Evolutionary conservation across 2,888 invertebrate genomes (phyloP).

Genomic region (Mimachlamys varia): DNA sequence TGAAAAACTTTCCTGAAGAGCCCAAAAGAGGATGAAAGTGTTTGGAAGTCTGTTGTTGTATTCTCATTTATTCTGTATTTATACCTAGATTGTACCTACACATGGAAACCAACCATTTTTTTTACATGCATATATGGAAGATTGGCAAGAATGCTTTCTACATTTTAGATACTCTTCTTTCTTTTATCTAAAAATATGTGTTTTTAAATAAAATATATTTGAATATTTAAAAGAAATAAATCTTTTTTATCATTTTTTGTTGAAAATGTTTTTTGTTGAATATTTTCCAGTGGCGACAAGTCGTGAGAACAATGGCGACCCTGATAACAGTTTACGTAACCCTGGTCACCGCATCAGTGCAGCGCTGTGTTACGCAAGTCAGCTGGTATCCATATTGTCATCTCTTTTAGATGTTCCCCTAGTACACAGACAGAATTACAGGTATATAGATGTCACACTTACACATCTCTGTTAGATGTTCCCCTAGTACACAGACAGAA

Average conservation of each 20-base stretch:
- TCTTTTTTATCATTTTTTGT: neutral
- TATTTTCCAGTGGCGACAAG: conserved; percentile 59
- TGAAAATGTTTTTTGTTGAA: neutral
- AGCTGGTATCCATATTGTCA: conserved; percentile 91
- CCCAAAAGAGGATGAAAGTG: no score
- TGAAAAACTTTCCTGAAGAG: no score
- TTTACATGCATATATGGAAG: no score
- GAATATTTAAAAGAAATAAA: neutral
- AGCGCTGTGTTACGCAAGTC: conserved; percentile 93
- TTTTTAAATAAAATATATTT: neutral
- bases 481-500: conserved; percentile 87
- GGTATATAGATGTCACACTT: conserved; percentile 42
- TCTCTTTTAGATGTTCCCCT: conserved; percentile 92
- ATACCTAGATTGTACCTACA: no score
- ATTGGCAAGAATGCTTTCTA: no score
- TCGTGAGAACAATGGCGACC: conserved; percentile 62
- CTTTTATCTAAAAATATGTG: neutral
- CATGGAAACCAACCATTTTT: no score
- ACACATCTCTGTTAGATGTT: conserved; percentile 90
- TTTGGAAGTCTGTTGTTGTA: no score
- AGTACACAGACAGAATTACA: conserved; percentile 84
- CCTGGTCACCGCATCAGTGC: conserved; percentile 89
- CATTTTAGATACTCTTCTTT: no score
- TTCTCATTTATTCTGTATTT: no score
- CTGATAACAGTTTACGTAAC: conserved; percentile 82